Evolutionary conservation across 2,797 vertebrate genomes (phyloP).

Genomic region (Acrossocheilus fasciatus): DNA sequence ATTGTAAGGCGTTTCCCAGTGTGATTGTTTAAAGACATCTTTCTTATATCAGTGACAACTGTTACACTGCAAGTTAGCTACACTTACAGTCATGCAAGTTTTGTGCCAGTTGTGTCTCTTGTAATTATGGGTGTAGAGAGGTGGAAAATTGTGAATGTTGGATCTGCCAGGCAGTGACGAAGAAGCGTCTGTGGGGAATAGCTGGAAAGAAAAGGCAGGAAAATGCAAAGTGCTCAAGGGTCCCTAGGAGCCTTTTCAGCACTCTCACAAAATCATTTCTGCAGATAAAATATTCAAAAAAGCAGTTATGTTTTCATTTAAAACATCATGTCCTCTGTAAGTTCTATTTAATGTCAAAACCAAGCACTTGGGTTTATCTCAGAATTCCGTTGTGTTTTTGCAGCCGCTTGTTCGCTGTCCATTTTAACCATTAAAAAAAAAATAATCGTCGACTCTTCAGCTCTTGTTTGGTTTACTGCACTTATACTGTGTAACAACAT

Average conservation of each 20-base stretch:
- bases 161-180: conserved; percentile 50
- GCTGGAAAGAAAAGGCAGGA: conserved; percentile 52
- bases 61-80: conserved; percentile 23
- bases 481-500: not conserved
- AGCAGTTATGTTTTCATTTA: conserved; percentile 59
- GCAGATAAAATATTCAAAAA: conserved; percentile 56
- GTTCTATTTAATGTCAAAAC: conserved; percentile 55
- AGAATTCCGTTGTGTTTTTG: conserved; percentile 18
- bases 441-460: not conserved
- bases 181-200: conserved; percentile 56
- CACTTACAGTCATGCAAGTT: conserved; percentile 22
- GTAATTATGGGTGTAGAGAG: conserved; percentile 57
- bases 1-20: not conserved
- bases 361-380: conserved; percentile 46
- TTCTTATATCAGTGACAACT: conserved; percentile 40
- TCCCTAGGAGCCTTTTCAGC: conserved; percentile 59
- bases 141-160: conserved; percentile 50
- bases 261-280: conserved; percentile 57
- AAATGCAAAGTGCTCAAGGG: conserved; percentile 58
- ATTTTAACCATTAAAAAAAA: not conserved
- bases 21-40: not conserved
- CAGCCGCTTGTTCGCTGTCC: not conserved
- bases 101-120: conserved; percentile 53
- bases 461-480: not conserved
- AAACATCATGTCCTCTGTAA: conserved; percentile 48